A percentile compares a stretch with the other conserved stretches of the same genome.
Evolutionary conservation across 1,140 invertebrate species (phyloP).

Genomic region (Tribolium castaneum): DNA sequence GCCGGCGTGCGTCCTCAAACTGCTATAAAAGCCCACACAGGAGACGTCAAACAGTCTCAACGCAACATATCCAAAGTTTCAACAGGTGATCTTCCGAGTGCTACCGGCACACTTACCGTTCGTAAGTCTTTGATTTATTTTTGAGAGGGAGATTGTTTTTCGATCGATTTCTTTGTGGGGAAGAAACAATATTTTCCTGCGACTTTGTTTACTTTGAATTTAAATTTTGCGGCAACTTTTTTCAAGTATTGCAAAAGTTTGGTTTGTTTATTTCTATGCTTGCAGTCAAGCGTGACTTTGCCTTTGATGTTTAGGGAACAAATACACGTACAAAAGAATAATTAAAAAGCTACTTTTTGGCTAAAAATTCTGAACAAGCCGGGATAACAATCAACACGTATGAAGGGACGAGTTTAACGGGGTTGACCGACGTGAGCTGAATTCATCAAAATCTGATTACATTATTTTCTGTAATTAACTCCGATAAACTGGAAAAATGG

Average conservation of each 20-base stretch:
- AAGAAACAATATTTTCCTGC: background rate
- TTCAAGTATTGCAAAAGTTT: background rate
- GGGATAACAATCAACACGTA: background rate
- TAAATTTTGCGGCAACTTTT: conserved; percentile 9
- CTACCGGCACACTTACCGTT: background rate
- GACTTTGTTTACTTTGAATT: conserved; percentile 1
- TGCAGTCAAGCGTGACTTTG: background rate
- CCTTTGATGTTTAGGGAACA: background rate
- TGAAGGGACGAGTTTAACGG: background rate
- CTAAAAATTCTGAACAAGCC: background rate
- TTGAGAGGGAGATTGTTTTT: background rate
- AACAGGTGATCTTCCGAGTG: conserved; percentile 45
- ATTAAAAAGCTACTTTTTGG: background rate
- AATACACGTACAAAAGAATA: background rate
- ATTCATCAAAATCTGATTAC: conserved; percentile 25
- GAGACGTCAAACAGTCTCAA: conserved; percentile 48
- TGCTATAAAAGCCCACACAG: conserved; percentile 47
- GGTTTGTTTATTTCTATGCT: background rate
- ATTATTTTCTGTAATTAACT: conserved; percentile 18
- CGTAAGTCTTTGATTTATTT: background rate
- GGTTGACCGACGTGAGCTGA: conserved; percentile 10
- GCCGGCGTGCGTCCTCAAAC: conserved; percentile 47
- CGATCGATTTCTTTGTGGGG: background rate
- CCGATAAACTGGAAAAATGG: background rate
- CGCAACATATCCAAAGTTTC: conserved; percentile 44